phyloP scores from a whole-genome alignment of 2,888 invertebrate genomes.

The Agrochola lota region DNA sequence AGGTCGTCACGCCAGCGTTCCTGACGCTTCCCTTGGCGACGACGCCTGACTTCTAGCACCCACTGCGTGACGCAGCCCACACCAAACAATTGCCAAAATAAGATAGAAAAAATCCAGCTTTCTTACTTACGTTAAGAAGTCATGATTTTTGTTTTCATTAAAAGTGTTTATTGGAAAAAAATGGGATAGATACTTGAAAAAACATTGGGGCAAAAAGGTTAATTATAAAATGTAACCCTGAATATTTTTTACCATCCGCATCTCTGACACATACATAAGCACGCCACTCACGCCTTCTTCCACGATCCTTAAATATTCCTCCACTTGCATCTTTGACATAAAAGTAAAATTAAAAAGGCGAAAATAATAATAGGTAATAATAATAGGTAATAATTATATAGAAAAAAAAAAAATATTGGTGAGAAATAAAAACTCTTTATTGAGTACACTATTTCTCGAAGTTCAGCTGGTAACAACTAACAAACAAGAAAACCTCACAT shows the following conservation, averaged over 20 bases:
- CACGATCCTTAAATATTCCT: too few relatives aligned
- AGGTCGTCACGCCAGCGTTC: too few relatives aligned
- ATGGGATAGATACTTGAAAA: neutral
- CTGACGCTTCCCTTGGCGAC: too few relatives aligned
- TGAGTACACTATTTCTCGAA: neutral
- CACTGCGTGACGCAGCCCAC: too few relatives aligned
- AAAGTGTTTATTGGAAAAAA: neutral
- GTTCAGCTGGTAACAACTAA: neutral
- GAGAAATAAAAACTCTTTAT: neutral
- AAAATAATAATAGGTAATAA: neutral
- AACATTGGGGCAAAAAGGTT: neutral
- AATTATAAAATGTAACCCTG: neutral
- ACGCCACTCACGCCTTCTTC: too few relatives aligned
- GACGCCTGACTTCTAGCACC: too few relatives aligned
- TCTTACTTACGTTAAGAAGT: too few relatives aligned
- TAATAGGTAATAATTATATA: too few relatives aligned
- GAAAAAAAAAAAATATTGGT: neutral
- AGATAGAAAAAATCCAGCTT: neutral
- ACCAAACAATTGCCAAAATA: neutral
- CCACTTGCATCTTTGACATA: too few relatives aligned
- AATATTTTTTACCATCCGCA: too few relatives aligned
- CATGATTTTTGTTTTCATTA: too few relatives aligned
- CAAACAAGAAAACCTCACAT: conserved; percentile 3
- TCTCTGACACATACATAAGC: too few relatives aligned
- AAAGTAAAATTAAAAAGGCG: neutral